A percentile compares a stretch with the other conserved stretches of the same genome.
Conservation (phyloP, 1,140 invertebrate species). For the Drosophila auraria region DNA sequence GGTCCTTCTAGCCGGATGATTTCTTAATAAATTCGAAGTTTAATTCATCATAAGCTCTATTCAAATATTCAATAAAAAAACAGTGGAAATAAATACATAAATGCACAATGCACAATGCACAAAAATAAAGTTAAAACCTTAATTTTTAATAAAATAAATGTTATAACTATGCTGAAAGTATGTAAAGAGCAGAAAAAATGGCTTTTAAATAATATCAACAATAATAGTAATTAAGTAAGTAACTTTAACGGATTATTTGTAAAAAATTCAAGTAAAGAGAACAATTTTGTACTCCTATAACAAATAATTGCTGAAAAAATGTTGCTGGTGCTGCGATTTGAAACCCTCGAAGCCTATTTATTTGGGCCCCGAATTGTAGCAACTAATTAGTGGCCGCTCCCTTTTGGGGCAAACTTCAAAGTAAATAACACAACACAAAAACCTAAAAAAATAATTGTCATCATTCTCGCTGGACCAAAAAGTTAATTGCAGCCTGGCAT, state of each 20-base stretch:
- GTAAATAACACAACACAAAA: slow-evolving; percentile 26
- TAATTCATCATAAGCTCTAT: no score
- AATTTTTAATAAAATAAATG: no score
- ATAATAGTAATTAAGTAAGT: not conserved
- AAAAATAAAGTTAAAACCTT: no score
- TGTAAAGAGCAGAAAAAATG: no score
- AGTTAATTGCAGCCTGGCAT: slow-evolving; percentile 49
- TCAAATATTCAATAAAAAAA: no score
- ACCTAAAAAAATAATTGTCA: slow-evolving; percentile 41
- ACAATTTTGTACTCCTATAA: no score
- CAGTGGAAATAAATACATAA: no score
- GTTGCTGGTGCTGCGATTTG: not conserved
- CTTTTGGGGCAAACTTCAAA: slow-evolving; percentile 39
- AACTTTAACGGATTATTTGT: not conserved
- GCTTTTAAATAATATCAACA: not conserved
- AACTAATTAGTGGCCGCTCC: slow-evolving; percentile 39
- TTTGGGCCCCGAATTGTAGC: slow-evolving; percentile 17
- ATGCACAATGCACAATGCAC: no score
- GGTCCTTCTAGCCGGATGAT: no score
- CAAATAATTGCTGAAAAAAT: slow-evolving; percentile 16
- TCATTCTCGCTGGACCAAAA: slow-evolving; percentile 22
- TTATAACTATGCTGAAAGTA: no score
- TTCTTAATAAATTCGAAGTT: no score
- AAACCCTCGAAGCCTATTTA: slow-evolving; percentile 9
- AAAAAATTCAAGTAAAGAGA: no score